phyloP scores from a whole-genome alignment of 2,888 invertebrate genomes.

The Megaustenia siamemsis region DNA sequence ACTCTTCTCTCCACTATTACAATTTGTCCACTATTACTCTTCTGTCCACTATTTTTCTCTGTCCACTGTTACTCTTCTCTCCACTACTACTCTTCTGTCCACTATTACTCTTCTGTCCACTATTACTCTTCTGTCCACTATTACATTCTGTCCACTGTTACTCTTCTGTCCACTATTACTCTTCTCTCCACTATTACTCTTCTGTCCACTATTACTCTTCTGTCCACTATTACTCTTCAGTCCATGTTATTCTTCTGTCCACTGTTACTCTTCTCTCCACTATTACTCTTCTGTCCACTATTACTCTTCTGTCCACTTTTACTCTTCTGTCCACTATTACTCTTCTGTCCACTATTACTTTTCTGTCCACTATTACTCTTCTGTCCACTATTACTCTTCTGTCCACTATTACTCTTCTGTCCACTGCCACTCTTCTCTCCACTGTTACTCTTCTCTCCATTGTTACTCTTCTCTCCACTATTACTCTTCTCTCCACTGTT shows the following conservation, averaged over 20 bases:
- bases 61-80: slow-evolving; percentile 26
- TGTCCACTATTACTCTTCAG: too few species aligned
- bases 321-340: slow-evolving; percentile 11
- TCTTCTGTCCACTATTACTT: slow-evolving; percentile 34
- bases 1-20: slow-evolving; percentile 15
- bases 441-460: neutral
- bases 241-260: too few species aligned
- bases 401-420: neutral
- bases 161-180: slow-evolving; percentile 38
- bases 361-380: neutral
- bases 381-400: too few species aligned
- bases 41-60: slow-evolving; percentile 8
- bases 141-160: neutral
- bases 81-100: slow-evolving; percentile 34
- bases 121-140: too few species aligned
- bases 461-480: neutral
- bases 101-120: neutral
- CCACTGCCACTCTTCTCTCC: neutral
- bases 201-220: too few species aligned
- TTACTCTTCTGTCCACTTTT: too few species aligned
- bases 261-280: slow-evolving; percentile 30
- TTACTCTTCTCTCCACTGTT: neutral
- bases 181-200: neutral
- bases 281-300: neutral
- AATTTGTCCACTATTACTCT: slow-evolving; percentile 7